Conservation (phyloP, 2,113 vertebrate genomes). For the Athene cunicularia region DNA sequence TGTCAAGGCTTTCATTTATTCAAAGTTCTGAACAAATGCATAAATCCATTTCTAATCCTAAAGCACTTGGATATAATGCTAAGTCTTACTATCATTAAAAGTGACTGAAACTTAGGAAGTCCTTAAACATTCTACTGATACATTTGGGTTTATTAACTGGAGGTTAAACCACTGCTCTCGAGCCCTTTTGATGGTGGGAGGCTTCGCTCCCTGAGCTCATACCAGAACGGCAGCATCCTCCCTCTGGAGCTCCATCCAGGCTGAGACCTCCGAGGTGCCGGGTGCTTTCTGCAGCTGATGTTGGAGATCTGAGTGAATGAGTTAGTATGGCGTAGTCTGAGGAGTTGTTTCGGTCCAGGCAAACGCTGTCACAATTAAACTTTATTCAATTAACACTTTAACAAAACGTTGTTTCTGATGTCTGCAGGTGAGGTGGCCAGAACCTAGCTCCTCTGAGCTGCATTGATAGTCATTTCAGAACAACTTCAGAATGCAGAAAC, state of each 20-base stretch:
- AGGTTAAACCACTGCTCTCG: background rate
- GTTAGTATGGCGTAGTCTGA: background rate
- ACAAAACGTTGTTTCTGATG: background rate
- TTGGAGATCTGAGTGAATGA: background rate
- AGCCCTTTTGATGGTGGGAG: background rate
- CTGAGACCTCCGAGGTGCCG: background rate
- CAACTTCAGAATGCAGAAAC: constrained; percentile 1
- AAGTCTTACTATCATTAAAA: background rate
- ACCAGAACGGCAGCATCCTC: background rate
- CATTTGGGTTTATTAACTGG: background rate
- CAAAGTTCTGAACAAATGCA: background rate
- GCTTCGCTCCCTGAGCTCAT: background rate
- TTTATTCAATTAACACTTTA: background rate
- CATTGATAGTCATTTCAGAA: constrained; percentile 1
- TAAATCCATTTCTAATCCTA: background rate
- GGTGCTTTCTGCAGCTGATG: background rate
- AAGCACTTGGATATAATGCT: background rate
- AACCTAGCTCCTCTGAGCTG: background rate
- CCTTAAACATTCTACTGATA: background rate
- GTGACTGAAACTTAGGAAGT: background rate
- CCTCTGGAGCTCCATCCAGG: background rate
- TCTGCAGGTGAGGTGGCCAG: background rate
- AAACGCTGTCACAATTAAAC: background rate
- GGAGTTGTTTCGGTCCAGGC: rapidly evolving
- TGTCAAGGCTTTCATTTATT: background rate